phyloP scores from a whole-genome alignment of 2,797 vertebrate genomes.

The Coluber constrictor region DNA sequence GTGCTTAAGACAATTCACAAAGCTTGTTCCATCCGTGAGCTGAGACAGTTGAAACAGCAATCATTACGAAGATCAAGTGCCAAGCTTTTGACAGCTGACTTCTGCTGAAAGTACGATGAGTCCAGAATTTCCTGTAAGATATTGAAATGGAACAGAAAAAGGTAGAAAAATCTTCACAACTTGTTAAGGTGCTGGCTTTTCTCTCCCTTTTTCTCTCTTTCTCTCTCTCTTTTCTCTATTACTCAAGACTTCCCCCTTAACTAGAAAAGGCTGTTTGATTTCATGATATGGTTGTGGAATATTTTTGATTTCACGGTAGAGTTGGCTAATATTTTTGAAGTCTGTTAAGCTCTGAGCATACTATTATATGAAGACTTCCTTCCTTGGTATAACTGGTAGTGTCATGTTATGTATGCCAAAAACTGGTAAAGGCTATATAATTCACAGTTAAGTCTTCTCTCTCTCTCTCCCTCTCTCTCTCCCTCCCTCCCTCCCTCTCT shows the following conservation, averaged over 20 bases:
- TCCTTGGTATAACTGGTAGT: background rate
- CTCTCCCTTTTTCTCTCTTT: background rate
- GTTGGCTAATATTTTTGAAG: background rate
- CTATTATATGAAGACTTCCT: background rate
- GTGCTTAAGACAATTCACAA: constrained; percentile 27
- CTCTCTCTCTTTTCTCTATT: background rate
- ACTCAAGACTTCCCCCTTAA: background rate
- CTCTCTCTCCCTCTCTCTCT: no score
- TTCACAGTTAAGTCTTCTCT: background rate
- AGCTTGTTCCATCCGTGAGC: background rate
- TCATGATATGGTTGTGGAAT: background rate
- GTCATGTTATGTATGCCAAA: background rate
- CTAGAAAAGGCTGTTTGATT: background rate
- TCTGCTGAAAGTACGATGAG: background rate
- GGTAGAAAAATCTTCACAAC: background rate
- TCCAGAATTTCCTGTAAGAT: background rate
- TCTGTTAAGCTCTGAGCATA: background rate
- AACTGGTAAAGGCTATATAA: background rate
- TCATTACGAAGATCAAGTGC: background rate
- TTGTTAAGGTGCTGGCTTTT: background rate
- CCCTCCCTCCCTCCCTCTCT: no score
- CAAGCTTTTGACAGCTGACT: background rate
- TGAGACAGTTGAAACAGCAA: background rate
- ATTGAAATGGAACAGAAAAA: background rate
- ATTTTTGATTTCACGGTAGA: no score